Base-by-base conservation (phyloP, 2,113 vertebrate genomes). In the Falco punctatus region DNA sequence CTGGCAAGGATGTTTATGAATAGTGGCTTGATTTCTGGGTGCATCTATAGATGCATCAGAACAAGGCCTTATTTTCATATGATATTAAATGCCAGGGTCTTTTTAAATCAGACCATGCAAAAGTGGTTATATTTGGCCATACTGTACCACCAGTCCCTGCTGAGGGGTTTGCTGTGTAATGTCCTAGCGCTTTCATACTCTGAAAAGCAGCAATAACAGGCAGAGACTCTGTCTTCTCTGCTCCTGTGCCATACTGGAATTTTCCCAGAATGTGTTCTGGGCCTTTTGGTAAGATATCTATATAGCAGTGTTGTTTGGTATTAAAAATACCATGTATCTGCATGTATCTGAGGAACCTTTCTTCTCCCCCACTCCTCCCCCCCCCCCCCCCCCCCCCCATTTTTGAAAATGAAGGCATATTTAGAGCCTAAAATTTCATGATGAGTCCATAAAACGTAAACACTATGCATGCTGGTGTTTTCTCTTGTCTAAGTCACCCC, bases 291-390 rank as follows among this genome's bases (percentile, higher is more conserved):
- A 86, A 73, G 51, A 52, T 57, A 92, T 18, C 48, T 11, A 14
- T 55, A 75, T 3, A 81, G 19, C 17, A 72, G 27, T 52, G 15
- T 32, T 49, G 8, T 65, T 57, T 42, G 27, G 9, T 65, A 67
- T 84, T 88, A 75, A 91, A 88, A 79, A 59, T 74, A 24, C 2
- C 22, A 58, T 16, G 8, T 69, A 70, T 19, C 23, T 73, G 48
- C 22, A 58, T 16, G 8, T 69, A 70, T 19, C 23, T 73, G 48
- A 52, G n/a, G 65, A 93, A 80, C 5, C 4, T 46, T 66, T 80
- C 19, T 13, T 5, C 0, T 18, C 13, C 3, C 2, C 17, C 30
- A 35, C 35, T 35, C 35, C 35, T 35, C n/a, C n/a, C 35, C 9
- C 35, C 35, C 35, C 35, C 35, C n/a, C n/a, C n/a, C n/a, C n/a